Evolutionary conservation across 2,888 invertebrate species (phyloP), one percentile per base, ranked within the genome.

Genomic region (Dyspetes luteomarginatus): DNA sequence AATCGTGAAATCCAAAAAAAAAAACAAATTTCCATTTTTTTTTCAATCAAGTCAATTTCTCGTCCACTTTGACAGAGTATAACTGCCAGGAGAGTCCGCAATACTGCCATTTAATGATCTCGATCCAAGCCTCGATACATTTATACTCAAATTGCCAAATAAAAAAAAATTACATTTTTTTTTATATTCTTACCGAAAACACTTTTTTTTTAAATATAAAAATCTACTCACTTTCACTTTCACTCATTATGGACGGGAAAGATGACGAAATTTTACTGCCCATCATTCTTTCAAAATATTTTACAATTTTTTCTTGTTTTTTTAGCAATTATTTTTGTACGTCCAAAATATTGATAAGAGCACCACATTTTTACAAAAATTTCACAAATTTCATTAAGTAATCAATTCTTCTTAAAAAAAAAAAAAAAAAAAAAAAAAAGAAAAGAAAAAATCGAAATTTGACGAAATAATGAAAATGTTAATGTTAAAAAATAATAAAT

Each of bases 31-130:
- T 5, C 9, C n/a, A 0, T 43, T 41, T 52, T 43, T 43, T 36
- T 41, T 60, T 43, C 4, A 9, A 30, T 36, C n/a, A 24, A 7
- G 22, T n/a, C 5, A n/a, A 5, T 55, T 24, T 24, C n/a, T 4
- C 45, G 9, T 30, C 17, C 36, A 22, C 15, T 65, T 50, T 45
- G n/a, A 65, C 15, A 17, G 26, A 55, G 9, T 12, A 55, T 28
- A 43, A 64, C 64, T 43, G 43, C 43, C 41, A 55, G 7, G 73
- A 64, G 73, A 55, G n/a, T 28, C 45, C 43, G 55, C 22, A 73
- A 65, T 56, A 74, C 73, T 74, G 73, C 73, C 73, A 48, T 22
- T 64, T 64, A 65, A 65, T 48, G 65, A 65, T 74, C 73, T 74
- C 73, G 65, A 74, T 56, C 15, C 15, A 5, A 74, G 56, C 28